A percentile compares a stretch with the other conserved stretches of the same genome.
Conservation (phyloP, 2,113 vertebrate genomes). For the Brienomyrus longianalis region DNA sequence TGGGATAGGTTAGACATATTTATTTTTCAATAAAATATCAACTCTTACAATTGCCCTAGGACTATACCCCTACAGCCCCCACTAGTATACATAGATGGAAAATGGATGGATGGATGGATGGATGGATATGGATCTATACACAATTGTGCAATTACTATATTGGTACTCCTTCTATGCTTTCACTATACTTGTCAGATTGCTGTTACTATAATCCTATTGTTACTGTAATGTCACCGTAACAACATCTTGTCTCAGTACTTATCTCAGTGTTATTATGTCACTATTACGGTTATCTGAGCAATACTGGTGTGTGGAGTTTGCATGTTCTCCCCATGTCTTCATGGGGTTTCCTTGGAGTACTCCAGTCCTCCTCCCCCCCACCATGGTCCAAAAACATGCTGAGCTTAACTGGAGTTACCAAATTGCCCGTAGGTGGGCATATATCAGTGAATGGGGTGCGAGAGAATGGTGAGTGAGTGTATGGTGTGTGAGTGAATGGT, state of each 20-base stretch:
- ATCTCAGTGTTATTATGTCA: neutral
- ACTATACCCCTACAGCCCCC: neutral
- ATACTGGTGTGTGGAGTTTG: neutral
- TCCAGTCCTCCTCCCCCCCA: too few relatives aligned
- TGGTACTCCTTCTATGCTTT: neutral
- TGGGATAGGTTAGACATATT: too few relatives aligned
- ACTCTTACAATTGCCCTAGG: too few relatives aligned
- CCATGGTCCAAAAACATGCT: too few relatives aligned
- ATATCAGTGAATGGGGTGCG: too few relatives aligned
- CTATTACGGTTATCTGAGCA: neutral
- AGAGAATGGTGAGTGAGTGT: too few relatives aligned
- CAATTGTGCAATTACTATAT: neutral
- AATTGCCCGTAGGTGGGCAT: too few relatives aligned
- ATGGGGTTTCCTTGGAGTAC: too few relatives aligned
- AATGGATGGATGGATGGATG: neutral
- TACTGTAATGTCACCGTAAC: neutral
- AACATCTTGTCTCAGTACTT: neutral
- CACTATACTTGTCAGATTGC: neutral
- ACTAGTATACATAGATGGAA: neutral
- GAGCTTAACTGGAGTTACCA: too few relatives aligned
- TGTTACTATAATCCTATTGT: neutral
- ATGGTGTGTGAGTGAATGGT: too few relatives aligned
- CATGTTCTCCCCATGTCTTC: neutral
- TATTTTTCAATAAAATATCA: neutral
- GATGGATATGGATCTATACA: too few relatives aligned